Base-by-base conservation (phyloP, 2,113 vertebrate genomes). In the Nematolebias whitei region DNA sequence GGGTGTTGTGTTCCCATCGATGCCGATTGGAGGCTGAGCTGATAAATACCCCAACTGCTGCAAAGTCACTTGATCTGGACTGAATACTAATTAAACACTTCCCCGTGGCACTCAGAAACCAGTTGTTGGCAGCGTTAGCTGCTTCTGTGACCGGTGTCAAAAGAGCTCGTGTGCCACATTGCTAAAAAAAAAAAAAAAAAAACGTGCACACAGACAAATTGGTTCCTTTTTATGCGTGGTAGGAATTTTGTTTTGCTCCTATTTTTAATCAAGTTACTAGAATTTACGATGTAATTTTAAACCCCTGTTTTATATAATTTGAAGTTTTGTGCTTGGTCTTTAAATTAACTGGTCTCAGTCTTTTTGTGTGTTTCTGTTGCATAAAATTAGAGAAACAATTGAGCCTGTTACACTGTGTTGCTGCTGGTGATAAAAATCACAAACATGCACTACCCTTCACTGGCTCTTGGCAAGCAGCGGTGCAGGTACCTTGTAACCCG, bases 381-480 rank as follows among this genome's bases (percentile, higher is more conserved):
- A 47, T 47, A 12, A 47, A 47, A 54, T 47, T 54, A 23, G 39
- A 64, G 63, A 47, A 58, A 57, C 22, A 41, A 26, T 39, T 20
- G 23, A 26, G 52, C 49, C 50, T 60, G 52, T 48, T 71, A 67
- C 49, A 47, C 14, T 18, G 45, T 48, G 41, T 63, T 68, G 64
- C 62, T 55, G 61, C 74, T 55, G 61, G 56, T 65, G 84, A 77
- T 24, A 5, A 74, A 76, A 73, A 74, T 57, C 22, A 48, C 70
- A 44, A 83, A 63, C 73, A 76, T 50, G 61, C 79, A 23, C 55
- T 1, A 4, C 61, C 51, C 71, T 49, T 62, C 54, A 29, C 60
- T 52, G 41, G 52, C 56, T 45, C 64, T 71, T 66, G 68, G 54
- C 68, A 71, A 51, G 35, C 47, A 50, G 68, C 60, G 39, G 63